Base-by-base conservation (phyloP, 2,888 invertebrate species). In the Eristalinus sepulchralis region DNA sequence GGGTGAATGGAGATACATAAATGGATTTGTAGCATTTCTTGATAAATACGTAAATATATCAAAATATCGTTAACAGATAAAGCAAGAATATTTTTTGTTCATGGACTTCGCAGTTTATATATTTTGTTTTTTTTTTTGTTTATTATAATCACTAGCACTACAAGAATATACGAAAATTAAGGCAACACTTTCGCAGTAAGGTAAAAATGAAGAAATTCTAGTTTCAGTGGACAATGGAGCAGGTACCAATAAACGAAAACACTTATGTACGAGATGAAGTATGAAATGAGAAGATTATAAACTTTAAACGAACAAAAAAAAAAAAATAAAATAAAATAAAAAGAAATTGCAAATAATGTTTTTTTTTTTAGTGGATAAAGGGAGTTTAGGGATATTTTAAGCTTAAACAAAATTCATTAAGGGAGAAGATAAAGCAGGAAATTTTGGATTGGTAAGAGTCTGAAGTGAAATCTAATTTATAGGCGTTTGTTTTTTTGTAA, bases 91-190 rank as follows among this genome's bases (percentile, higher is more conserved):
- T 64, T 71, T 71, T 47, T 71, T 39, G 13, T 20, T 81, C 20
- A 72, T 36, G 20, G 60, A 59, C 71, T 67, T 47, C 47, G 47
- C 47, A 17, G 47, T 47, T 47, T 47, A 47, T n/a, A n/a, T n/a
- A n/a, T n/a, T 39, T 39, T 39, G 57, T n/a, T 33, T 70, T 39
- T 72, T 22, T 62, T 22, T 70, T 47, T 20, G 24, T n/a, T 70
- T 27, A 27, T 53, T 78, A 53, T 88, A 88, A 89, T 88, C 89
- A 90, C 89, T 89, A 88, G 89, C 88, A 89, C 89, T 89, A 90
- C 89, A 89, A 88, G 85, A 88, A 84, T 82, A 73, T 82, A 72
- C 81, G 80, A 57, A 62, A 75, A 76, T 67, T 22, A 64, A 82
- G 70, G 75, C 67, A 80, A 76, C 75, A 71, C 72, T 75, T 81